Evolutionary conservation across 2,797 vertebrate species (phyloP), one percentile per base, ranked within the genome.

Genomic region (Clarias fuscus): DNA sequence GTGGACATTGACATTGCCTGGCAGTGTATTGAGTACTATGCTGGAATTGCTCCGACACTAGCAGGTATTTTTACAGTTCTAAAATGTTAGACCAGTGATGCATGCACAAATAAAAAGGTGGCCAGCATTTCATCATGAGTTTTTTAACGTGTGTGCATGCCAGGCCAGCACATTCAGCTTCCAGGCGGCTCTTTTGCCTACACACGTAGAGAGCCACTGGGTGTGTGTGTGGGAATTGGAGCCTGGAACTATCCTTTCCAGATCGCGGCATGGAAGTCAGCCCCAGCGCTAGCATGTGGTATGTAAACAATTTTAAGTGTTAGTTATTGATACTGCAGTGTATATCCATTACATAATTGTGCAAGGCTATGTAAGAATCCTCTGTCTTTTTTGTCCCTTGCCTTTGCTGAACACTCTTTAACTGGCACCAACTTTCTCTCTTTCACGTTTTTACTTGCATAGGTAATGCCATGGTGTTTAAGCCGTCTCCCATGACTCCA

Each of bases 181-280:
- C 93, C 97, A 0, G 96, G 96, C 0, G 97, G 97, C 58, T 94
- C 96, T 2, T 99, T 99, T 87, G 97, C 96, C 0, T 99, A 99
- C 82, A 97, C 97, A 64, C 94, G 97, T 53, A 95, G 98, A 89
- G 98, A 99, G 85, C 95, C 98, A 0, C 95, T 99, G 0, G 98
- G 98, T 0, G 97, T 99, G 61, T 99, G 98, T 70, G 97, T 92
- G 61, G 98, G 98, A 3, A 99, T 99, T 8, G 98, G 98, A 20
- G 98, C 98, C 0, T 99, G 96, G 96, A 99, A 99, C 91, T 99
- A 97, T 89, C 98, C 98, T 73, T 98, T 99, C 90, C 97, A 97
- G 94, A 95, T 97, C 0, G 97, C 97, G 40, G 90, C 93, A 2
- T 97, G 94, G 96, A 99, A 99, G 91, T 96, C 96, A 0, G 98